Conservation (phyloP, 2,797 vertebrate genomes). For the Echiichthys vipera region DNA sequence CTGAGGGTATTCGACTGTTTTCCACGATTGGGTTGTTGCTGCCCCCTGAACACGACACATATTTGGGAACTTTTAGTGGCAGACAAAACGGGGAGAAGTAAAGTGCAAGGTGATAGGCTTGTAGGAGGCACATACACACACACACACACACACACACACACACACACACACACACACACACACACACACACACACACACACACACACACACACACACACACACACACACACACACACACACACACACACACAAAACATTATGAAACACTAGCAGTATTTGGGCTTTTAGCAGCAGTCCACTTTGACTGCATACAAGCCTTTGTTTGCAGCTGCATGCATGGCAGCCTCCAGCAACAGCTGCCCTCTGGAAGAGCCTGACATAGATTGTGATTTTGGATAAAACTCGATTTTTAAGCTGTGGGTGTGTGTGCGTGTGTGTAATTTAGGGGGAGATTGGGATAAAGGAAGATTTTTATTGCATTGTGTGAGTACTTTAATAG, state of each 20-base stretch:
- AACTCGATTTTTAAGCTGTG: constrained; percentile 26
- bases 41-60: background rate
- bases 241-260: constrained; percentile 40
- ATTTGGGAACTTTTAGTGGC: constrained; percentile 1
- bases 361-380: constrained; percentile 40
- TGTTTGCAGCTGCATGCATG: constrained; percentile 73
- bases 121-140: constrained; percentile 7
- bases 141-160: constrained; percentile 5
- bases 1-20: constrained; percentile 12
- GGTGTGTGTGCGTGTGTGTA: background rate
- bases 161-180: background rate
- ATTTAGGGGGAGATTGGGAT: background rate
- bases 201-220: constrained; percentile 1
- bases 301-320: constrained; percentile 56
- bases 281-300: constrained; percentile 54
- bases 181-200: background rate
- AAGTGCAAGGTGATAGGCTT: constrained; percentile 44
- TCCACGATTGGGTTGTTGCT: constrained; percentile 17
- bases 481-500: constrained; percentile 4
- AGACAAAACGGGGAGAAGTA: constrained; percentile 14
- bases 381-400: constrained; percentile 25
- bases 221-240: background rate
- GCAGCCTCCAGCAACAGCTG: constrained; percentile 68
- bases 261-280: constrained; percentile 67
- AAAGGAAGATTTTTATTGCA: constrained; percentile 31